A percentile compares a stretch with the other conserved stretches of the same genome.
These are phyloP conservation scores for Dolichoris vasculosae DNA, from an alignment of 1,140 invertebrate genomes.

Conservation along the genomic window DNA sequence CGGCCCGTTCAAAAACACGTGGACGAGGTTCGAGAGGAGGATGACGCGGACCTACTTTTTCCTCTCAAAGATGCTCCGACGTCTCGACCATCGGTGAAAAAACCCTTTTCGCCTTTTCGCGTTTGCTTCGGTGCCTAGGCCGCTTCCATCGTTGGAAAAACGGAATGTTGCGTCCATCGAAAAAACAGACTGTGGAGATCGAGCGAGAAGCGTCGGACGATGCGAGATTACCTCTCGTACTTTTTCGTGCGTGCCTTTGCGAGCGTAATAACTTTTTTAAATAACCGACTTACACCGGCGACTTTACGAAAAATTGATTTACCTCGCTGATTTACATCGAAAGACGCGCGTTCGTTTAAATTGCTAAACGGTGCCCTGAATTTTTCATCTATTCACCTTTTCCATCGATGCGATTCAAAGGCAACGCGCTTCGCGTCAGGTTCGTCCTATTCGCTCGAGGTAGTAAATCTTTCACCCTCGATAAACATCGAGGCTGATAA, in stretches of 20 bases:
- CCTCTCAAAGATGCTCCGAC: background rate
- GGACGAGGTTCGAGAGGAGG: background rate
- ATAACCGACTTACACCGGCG: background rate
- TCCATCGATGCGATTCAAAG: too few species aligned
- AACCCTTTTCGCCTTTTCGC: background rate
- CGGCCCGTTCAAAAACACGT: background rate
- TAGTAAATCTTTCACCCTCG: too few species aligned
- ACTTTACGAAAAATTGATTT: too few species aligned
- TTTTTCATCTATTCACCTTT: too few species aligned
- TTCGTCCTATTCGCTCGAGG: too few species aligned
- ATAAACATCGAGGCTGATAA: too few species aligned
- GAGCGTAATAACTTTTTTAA: background rate
- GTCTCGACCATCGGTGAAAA: background rate
- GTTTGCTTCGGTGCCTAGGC: background rate
- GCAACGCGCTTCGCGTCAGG: too few species aligned
- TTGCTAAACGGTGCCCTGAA: too few species aligned
- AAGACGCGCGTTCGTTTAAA: too few species aligned
- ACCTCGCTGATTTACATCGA: too few species aligned
- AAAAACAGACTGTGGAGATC: background rate
- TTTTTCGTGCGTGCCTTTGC: background rate
- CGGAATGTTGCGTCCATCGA: constrained; percentile 16
- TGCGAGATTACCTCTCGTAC: background rate
- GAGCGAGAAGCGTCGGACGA: background rate
- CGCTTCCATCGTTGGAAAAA: constrained; percentile 5
- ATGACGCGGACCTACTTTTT: constrained; percentile 9